Evolutionary conservation across 1,140 invertebrate genomes (phyloP).

Genomic region (Microplitis mediator): DNA sequence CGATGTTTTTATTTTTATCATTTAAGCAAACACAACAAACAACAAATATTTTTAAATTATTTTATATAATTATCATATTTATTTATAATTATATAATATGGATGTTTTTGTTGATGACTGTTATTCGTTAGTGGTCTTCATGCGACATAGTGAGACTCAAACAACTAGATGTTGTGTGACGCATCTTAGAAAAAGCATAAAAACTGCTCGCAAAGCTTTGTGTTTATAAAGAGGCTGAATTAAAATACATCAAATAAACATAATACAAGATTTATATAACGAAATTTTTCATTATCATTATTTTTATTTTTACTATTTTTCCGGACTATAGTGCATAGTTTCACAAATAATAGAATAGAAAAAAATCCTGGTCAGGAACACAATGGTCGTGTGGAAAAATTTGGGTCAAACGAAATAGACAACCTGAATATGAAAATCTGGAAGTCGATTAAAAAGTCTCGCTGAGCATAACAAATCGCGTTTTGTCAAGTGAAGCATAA

Average conservation of each 20-base stretch:
- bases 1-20: slow-evolving; percentile 4
- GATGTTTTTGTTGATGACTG: slow-evolving; percentile 35
- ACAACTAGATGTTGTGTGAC: slow-evolving; percentile 38
- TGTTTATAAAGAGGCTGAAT: slow-evolving; percentile 35
- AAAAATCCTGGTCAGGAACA: too few species aligned
- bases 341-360: too few species aligned
- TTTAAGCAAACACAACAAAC: not conserved
- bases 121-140: slow-evolving; percentile 37
- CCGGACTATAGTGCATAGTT: too few species aligned
- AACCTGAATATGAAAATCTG: not conserved
- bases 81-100: not conserved
- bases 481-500: not conserved
- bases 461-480: not conserved
- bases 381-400: too few species aligned
- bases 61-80: too few species aligned
- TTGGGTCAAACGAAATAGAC: not conserved
- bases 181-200: slow-evolving; percentile 37
- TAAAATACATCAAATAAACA: not conserved
- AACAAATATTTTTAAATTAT: not conserved
- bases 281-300: too few species aligned
- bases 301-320: too few species aligned
- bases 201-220: slow-evolving; percentile 39
- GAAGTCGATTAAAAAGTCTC: slow-evolving; percentile 6
- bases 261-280: too few species aligned
- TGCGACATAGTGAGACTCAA: slow-evolving; percentile 35